Evolutionary conservation across 30 jellyfish, hydroid and myxozoan species (phyloP).

Genomic region (Catostylus mosaicus): DNA sequence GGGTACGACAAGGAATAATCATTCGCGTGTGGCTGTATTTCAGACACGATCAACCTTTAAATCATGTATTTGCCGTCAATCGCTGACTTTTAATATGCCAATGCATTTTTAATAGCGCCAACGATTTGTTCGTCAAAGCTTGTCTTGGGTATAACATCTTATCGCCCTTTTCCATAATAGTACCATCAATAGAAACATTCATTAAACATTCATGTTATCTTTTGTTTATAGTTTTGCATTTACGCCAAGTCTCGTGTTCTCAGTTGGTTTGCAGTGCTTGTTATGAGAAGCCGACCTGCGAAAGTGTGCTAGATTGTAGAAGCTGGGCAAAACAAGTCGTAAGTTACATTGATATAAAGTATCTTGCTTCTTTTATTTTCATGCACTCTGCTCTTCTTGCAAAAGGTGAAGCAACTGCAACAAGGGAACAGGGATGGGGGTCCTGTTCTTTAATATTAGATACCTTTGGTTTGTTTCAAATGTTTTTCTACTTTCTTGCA

Average conservation of each 20-base stretch:
- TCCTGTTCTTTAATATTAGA: too few relatives aligned
- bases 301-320: too few relatives aligned
- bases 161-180: background rate
- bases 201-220: background rate
- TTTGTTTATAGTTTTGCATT: background rate
- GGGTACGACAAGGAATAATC: background rate
- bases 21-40: slow-evolving; percentile 2
- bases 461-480: too few relatives aligned
- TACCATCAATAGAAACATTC: background rate
- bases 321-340: too few relatives aligned
- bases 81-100: background rate
- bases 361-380: too few relatives aligned
- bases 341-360: too few relatives aligned
- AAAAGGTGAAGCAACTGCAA: too few relatives aligned
- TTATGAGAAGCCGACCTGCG: too few relatives aligned
- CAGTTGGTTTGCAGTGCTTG: background rate
- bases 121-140: background rate
- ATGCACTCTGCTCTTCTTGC: too few relatives aligned
- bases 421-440: too few relatives aligned
- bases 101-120: slow-evolving; percentile 1
- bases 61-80: background rate
- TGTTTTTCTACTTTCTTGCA: too few relatives aligned
- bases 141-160: background rate
- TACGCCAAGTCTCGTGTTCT: background rate
- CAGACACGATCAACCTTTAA: background rate